Percentiles rank a stretch among this genome's conserved stretches.
phyloP scores from a whole-genome alignment of 1,140 invertebrate genomes.

The Papilio machaon region DNA sequence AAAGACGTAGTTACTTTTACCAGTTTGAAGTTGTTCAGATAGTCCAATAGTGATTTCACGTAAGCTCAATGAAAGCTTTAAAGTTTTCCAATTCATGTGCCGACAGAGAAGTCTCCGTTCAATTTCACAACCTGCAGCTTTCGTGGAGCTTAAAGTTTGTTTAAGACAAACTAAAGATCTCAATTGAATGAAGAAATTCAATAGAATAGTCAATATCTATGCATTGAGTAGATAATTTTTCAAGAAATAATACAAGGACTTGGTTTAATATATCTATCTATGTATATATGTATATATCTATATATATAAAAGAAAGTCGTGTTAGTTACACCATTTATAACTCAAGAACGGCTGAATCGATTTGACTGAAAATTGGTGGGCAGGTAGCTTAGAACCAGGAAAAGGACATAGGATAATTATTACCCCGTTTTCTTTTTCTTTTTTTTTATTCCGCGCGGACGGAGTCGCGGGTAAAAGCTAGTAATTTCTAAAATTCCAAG shows the following conservation, averaged over 20 bases:
- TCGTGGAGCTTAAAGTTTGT: slow-evolving; percentile 1
- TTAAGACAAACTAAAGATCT: slow-evolving; percentile 6
- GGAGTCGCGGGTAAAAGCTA: too few relatives aligned
- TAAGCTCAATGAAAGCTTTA: slow-evolving; percentile 21
- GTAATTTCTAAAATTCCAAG: not conserved
- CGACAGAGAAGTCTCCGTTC: slow-evolving; percentile 1
- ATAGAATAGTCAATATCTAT: not conserved
- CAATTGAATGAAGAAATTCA: slow-evolving; percentile 4
- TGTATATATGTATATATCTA: too few relatives aligned
- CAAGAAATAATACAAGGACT: not conserved
- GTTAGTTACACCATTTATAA: too few relatives aligned
- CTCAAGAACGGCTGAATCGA: too few relatives aligned
- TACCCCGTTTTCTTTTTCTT: too few relatives aligned
- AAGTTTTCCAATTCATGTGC: slow-evolving; percentile 21
- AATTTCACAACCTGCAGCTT: slow-evolving; percentile 15
- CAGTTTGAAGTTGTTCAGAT: not conserved
- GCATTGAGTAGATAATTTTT: not conserved
- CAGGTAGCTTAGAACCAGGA: too few relatives aligned
- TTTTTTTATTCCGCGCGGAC: too few relatives aligned
- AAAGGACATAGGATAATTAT: too few relatives aligned
- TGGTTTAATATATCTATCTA: not conserved
- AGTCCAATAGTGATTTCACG: slow-evolving; percentile 15
- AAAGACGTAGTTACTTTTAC: not conserved
- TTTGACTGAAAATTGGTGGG: too few relatives aligned
- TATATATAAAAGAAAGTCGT: too few relatives aligned